Evolutionary conservation across 2,113 vertebrate genomes (phyloP), one percentile per base, ranked within the genome.

Genomic region (Callipepla squamata): DNA sequence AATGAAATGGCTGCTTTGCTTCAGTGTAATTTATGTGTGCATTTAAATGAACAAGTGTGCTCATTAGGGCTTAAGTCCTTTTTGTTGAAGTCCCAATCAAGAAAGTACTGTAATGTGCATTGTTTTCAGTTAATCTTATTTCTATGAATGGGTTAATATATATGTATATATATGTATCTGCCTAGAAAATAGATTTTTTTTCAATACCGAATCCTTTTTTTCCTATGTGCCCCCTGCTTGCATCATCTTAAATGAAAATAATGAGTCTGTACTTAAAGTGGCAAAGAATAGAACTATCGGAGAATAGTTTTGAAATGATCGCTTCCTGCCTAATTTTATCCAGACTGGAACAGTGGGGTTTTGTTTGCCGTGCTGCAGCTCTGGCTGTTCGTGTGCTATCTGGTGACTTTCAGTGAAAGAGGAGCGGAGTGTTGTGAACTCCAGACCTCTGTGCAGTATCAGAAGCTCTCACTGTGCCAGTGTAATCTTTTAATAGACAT

Each of bases 401-500:
- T 86, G 85, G 78, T 61, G 80, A 75, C 17, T 75, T 93, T 89
- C 76, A 83, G 88, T 90, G 90, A 59, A 89, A 95, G 90, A 32
- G 36, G 57, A 93, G 32, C 75, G 1, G 62, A 81, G 93, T 58
- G 88, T 77, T 78, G 45, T 94, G 93, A 95, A 95, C 89, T 92
- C 63, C 74, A 87, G 86, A 92, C 87, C 95, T 85, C 92, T 72
- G 81, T 34, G 70, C 73, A 11, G 80, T 74, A 87, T 90, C 91
- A 95, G 85, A 58, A 73, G 77, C 91, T 92, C 80, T 94, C 19
- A 62, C 76, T 92, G 88, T 90, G 87, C 84, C 88, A 94, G 0
- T 73, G 72, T 92, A 92, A 94, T 93, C 90, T 96, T 96, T 97
- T 94, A 95, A 87, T 91, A 96, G 92, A 84, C 91, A 34, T 53